Evolutionary conservation across 2,797 vertebrate genomes (phyloP).

Genomic region (Vultur gryphus): DNA sequence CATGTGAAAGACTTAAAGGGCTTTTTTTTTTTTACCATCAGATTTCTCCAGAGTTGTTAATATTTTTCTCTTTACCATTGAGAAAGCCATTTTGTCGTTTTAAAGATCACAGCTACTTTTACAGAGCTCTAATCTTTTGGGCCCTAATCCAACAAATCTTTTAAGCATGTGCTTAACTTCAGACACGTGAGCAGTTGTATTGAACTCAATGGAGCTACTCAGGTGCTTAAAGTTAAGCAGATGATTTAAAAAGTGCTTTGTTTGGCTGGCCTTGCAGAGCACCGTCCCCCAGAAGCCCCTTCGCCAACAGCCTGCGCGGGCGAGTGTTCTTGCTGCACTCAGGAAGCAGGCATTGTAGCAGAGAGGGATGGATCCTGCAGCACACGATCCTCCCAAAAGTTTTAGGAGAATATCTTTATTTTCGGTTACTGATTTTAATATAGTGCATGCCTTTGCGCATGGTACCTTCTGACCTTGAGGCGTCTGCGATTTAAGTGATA

Average conservation of each 20-base stretch:
- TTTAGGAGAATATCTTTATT: background rate
- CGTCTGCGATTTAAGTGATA: background rate
- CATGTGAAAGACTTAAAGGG: background rate
- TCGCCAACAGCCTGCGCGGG: background rate
- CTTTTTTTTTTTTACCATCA: background rate
- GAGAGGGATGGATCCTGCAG: background rate
- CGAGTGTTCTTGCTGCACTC: background rate
- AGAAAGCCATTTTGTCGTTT: constrained; percentile 41
- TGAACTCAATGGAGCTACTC: constrained; percentile 42
- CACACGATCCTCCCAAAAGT: background rate
- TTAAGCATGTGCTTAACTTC: constrained; percentile 57
- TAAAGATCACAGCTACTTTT: constrained; percentile 22
- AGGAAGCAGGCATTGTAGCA: background rate
- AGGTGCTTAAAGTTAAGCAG: constrained; percentile 63
- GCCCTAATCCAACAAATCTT: constrained; percentile 56
- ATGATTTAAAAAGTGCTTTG: constrained; percentile 60
- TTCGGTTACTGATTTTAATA: background rate
- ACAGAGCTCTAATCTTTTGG: constrained; percentile 36
- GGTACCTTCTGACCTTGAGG: background rate
- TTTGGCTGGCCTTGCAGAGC: constrained; percentile 41
- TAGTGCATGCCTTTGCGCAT: background rate
- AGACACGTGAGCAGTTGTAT: background rate
- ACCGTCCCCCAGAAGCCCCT: background rate
- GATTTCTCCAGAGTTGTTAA: background rate
- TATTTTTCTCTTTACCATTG: background rate